Conservation (phyloP, 2,113 vertebrate genomes). For the Zootoca vivipara region DNA sequence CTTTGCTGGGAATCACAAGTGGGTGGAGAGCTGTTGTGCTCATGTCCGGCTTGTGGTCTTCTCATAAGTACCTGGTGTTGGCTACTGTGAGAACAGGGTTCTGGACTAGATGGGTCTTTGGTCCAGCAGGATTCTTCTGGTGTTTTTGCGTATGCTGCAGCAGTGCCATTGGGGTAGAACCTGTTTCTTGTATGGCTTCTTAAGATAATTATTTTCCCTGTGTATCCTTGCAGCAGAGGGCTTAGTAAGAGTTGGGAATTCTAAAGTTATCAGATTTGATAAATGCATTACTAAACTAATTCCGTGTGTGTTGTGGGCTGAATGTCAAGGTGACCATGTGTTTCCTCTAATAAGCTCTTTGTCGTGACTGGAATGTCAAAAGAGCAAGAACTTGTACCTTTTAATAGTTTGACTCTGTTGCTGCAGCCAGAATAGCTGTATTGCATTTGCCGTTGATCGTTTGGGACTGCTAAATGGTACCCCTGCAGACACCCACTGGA, state of each 20-base stretch:
- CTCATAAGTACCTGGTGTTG: too few species aligned
- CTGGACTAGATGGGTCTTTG: too few species aligned
- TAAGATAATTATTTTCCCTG: not conserved
- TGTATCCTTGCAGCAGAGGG: too few species aligned
- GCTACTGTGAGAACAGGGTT: too few species aligned
- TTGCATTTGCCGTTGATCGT: not conserved
- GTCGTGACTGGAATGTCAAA: not conserved
- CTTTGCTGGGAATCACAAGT: too few species aligned
- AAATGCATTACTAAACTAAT: not conserved
- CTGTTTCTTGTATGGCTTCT: not conserved
- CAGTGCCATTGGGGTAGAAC: too few species aligned
- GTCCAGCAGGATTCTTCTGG: too few species aligned
- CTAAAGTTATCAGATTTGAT: not conserved
- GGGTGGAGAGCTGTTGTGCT: too few species aligned
- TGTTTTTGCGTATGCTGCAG: too few species aligned
- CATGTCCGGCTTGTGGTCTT: too few species aligned
- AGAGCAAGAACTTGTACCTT: not conserved
- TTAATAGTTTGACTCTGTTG: not conserved
- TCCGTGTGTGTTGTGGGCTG: not conserved
- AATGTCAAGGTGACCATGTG: not conserved
- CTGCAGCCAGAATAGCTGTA: not conserved
- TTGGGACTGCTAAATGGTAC: not conserved
- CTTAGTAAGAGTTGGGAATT: not conserved
- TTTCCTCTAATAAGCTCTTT: not conserved
- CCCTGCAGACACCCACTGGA: not conserved